A percentile compares a stretch with the other conserved stretches of the same genome.
phyloP scores from a whole-genome alignment of 1,140 invertebrate species.

The Orchestia grillus region DNA sequence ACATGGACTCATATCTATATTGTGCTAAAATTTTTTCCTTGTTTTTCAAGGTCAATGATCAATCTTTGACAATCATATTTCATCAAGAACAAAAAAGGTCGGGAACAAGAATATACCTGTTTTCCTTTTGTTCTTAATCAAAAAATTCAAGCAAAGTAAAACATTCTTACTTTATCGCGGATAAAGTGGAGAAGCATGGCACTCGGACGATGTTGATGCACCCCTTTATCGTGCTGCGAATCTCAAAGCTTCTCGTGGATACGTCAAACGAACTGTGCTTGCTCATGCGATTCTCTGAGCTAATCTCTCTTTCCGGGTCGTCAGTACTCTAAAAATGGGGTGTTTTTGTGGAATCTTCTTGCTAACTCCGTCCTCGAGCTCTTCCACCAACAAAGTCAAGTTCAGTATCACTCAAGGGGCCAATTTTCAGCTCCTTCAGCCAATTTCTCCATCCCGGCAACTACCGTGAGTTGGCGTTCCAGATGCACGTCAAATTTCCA shows the following conservation, averaged over 20 bases:
- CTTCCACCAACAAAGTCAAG: slow-evolving; percentile 1
- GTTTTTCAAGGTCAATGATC: no score
- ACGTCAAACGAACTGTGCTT: background rate
- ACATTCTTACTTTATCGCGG: background rate
- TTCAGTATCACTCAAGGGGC: background rate
- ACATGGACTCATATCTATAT: no score
- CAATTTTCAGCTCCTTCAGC: background rate
- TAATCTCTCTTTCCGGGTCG: background rate
- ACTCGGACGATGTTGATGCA: background rate
- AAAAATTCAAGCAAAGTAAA: background rate
- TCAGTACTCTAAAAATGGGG: background rate
- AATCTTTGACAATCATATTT: no score
- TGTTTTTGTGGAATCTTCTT: background rate
- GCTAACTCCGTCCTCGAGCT: background rate
- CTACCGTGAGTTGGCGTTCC: background rate
- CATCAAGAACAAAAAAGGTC: no score
- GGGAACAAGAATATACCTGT: background rate
- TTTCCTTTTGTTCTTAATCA: background rate
- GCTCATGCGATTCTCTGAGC: background rate
- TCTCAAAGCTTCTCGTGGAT: background rate
- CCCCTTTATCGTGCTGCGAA: background rate
- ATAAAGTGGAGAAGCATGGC: background rate
- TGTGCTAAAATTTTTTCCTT: no score
- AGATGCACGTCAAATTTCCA: background rate
- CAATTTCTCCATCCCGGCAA: background rate